phyloP scores from a whole-genome alignment of 2,113 vertebrate genomes.

The Choloepus hoffmanni region DNA sequence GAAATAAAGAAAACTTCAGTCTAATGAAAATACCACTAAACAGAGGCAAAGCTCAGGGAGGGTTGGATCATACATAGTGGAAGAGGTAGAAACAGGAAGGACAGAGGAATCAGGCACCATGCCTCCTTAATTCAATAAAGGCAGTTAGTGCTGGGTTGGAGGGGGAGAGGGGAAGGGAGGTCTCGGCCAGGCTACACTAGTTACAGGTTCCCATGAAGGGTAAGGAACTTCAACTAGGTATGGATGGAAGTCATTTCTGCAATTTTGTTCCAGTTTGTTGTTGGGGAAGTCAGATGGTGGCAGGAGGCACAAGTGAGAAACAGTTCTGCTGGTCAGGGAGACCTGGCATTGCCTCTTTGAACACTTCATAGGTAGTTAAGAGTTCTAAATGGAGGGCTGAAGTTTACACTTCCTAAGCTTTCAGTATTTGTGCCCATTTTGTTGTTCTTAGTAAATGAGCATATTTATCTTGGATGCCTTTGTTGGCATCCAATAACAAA shows the following conservation, averaged over 20 bases:
- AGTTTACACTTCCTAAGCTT: neutral
- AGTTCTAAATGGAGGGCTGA: neutral
- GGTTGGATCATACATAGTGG: neutral
- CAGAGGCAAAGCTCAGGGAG: neutral
- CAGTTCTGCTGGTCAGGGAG: neutral
- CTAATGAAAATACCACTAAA: neutral
- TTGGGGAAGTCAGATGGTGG: neutral
- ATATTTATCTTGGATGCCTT: neutral
- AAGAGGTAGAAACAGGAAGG: neutral
- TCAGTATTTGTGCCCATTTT: neutral
- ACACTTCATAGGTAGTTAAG: neutral
- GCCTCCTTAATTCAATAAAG: neutral
- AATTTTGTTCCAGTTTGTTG: neutral
- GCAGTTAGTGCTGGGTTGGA: neutral
- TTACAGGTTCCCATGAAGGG: neutral
- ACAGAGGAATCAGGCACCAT: neutral
- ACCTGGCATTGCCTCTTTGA: neutral
- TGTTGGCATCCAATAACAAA: neutral
- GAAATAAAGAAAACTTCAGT: neutral
- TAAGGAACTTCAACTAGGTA: neutral
- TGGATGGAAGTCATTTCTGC: neutral
- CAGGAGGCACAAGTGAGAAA: neutral
- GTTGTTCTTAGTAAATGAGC: constrained; percentile 31
- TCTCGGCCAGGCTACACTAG: neutral
- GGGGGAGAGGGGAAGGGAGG: no score